Percentiles rank a stretch among this genome's conserved stretches.
phyloP scores from a whole-genome alignment of 2,113 vertebrate genomes.

The Oriolus oriolus region DNA sequence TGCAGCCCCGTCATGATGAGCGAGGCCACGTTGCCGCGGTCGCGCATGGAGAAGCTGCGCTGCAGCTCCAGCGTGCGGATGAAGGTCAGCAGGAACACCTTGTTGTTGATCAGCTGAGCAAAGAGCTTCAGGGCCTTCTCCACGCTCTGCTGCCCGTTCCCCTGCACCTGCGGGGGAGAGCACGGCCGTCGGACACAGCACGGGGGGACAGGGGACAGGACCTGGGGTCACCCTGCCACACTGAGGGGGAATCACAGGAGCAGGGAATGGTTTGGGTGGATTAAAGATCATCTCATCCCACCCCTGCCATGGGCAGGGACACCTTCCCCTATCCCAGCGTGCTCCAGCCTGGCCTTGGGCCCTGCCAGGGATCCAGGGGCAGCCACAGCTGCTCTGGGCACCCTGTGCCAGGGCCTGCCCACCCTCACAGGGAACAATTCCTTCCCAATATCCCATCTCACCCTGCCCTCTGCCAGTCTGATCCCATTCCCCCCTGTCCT shows the following conservation, averaged over 20 bases:
- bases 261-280: not conserved
- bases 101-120: slow-evolving; percentile 97
- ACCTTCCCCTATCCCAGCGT: fast-evolving
- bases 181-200: not conserved
- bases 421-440: not conserved
- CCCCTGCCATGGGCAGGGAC: not conserved
- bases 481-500: not conserved
- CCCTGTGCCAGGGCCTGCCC: fast-evolving
- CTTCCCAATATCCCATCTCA: too few species aligned
- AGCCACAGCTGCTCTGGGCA: not conserved
- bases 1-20: slow-evolving; percentile 98
- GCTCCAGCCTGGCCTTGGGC: not conserved
- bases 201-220: fast-evolving
- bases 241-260: fast-evolving
- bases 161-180: slow-evolving; percentile 80
- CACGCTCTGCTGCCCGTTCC: slow-evolving; percentile 91
- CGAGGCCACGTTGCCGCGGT: slow-evolving; percentile 95
- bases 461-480: not conserved
- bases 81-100: slow-evolving; percentile 95
- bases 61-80: slow-evolving; percentile 94
- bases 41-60: slow-evolving; percentile 97
- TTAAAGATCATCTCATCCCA: not conserved
- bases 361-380: not conserved
- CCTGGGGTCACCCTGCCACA: fast-evolving
- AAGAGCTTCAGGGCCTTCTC: slow-evolving; percentile 98